Conservation (phyloP, 2,113 vertebrate genomes). For the Puntigrus tetrazona region DNA sequence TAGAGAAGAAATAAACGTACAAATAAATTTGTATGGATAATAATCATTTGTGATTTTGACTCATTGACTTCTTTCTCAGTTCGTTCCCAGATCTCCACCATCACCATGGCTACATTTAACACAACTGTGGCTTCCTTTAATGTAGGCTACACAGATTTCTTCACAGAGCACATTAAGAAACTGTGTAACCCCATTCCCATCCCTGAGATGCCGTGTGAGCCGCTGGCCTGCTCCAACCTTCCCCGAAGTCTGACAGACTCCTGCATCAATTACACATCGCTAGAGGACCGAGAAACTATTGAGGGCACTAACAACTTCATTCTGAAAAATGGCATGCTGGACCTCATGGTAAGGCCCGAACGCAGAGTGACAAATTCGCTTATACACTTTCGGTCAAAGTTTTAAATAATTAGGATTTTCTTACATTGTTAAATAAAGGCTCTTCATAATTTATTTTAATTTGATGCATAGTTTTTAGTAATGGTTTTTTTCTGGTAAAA, state of each 20-base stretch:
- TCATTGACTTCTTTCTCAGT: slow-evolving; percentile 71
- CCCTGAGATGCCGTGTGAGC: slow-evolving; percentile 90
- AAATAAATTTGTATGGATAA: not conserved
- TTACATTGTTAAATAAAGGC: not conserved
- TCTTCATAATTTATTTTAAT: not conserved
- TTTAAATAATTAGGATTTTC: not conserved
- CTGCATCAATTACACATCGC: slow-evolving; percentile 97
- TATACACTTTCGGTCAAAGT: not conserved
- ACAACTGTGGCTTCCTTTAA: slow-evolving; percentile 97
- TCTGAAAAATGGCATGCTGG: slow-evolving; percentile 97
- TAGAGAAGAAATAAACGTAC: not conserved
- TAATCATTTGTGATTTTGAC: not conserved
- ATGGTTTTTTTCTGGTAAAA: not conserved
- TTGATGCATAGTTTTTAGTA: not conserved
- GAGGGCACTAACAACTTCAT: slow-evolving; percentile 98
- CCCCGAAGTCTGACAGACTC: slow-evolving; percentile 97
- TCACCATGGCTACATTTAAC: slow-evolving; percentile 98
- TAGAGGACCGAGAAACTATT: slow-evolving; percentile 94
- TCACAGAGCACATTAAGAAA: slow-evolving; percentile 97
- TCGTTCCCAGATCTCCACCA: slow-evolving; percentile 97
- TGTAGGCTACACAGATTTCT: slow-evolving; percentile 96
- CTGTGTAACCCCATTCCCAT: slow-evolving; percentile 91
- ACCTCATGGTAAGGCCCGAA: slow-evolving; percentile 93
- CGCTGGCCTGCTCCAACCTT: slow-evolving; percentile 91
- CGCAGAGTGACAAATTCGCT: not conserved